Evolutionary conservation across 2,888 invertebrate species (phyloP).

Genomic region (Drosophila barbarae): DNA sequence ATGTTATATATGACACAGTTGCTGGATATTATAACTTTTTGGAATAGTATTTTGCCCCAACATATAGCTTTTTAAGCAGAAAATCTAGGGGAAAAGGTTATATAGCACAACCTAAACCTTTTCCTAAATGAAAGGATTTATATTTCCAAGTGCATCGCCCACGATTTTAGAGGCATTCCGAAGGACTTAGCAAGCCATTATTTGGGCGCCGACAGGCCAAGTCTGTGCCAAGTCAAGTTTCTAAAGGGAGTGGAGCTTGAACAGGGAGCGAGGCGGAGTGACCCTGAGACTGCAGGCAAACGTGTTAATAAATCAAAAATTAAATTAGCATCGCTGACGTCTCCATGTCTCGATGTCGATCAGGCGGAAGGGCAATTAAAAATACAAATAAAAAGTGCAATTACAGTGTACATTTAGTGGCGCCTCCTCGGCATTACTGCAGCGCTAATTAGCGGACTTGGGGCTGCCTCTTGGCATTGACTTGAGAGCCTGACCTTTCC

Average conservation of each 20-base stretch:
- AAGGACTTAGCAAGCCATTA: conserved; percentile 55
- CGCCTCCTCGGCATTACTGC: conserved; percentile 23
- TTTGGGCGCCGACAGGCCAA: conserved; percentile 18
- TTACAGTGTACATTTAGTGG: conserved; percentile 46
- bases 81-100: neutral
- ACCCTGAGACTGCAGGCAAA: conserved; percentile 38
- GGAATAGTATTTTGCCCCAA: neutral
- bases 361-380: conserved; percentile 52
- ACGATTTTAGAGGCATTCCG: conserved; percentile 10
- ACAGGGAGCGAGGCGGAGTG: neutral
- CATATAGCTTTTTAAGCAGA: neutral
- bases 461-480: conserved; percentile 55
- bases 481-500: conserved; percentile 60
- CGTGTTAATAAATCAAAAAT: conserved; percentile 60
- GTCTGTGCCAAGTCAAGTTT: conserved; percentile 16
- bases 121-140: neutral
- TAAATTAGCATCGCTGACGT: conserved; percentile 43
- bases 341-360: conserved; percentile 37
- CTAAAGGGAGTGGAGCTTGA: conserved; percentile 1
- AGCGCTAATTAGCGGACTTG: conserved; percentile 46
- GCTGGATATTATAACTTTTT: neutral
- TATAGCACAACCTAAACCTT: too few relatives aligned
- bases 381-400: conserved; percentile 49
- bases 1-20: neutral
- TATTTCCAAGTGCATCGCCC: conserved; percentile 13